Conservation (phyloP, 2,888 invertebrate species). For the Ernsta delagoae region DNA sequence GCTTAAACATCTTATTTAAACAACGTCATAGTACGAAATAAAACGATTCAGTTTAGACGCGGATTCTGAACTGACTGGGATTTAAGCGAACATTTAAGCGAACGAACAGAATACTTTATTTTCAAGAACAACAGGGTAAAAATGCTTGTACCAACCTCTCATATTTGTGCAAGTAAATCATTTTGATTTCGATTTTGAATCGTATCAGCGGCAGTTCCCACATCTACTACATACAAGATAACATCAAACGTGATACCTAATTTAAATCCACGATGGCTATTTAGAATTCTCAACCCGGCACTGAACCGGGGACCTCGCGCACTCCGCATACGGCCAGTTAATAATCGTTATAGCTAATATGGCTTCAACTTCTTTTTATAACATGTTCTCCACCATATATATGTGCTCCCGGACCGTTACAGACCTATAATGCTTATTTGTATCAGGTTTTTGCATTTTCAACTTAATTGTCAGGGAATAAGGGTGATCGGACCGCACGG, state of each 20-base stretch:
- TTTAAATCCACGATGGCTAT: slow-evolving; percentile 33
- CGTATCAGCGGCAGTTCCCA: too few relatives aligned
- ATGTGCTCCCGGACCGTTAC: slow-evolving; percentile 66
- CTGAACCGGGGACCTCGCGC: slow-evolving; percentile 35
- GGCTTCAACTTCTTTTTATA: slow-evolving; percentile 65
- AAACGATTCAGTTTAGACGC: too few relatives aligned
- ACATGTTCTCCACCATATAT: slow-evolving; percentile 48
- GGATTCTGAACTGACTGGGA: too few relatives aligned
- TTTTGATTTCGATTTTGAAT: too few relatives aligned
- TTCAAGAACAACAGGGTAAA: too few relatives aligned
- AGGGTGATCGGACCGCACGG: neutral
- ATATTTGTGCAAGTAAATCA: too few relatives aligned
- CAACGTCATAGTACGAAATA: too few relatives aligned
- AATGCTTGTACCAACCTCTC: too few relatives aligned
- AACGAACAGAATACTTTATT: too few relatives aligned
- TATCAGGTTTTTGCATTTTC: neutral
- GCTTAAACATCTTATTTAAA: too few relatives aligned
- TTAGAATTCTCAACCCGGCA: slow-evolving; percentile 37
- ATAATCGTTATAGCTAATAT: slow-evolving; percentile 70
- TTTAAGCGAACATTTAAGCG: too few relatives aligned
- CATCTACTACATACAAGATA: too few relatives aligned
- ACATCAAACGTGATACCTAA: slow-evolving; percentile 26
- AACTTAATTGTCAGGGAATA: neutral
- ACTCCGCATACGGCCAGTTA: slow-evolving; percentile 55
- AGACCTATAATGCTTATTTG: slow-evolving; percentile 37